These are phyloP conservation scores for Zaprionus davidi DNA, from an alignment of 1,140 invertebrate genomes.

Conservation along the genomic window DNA sequence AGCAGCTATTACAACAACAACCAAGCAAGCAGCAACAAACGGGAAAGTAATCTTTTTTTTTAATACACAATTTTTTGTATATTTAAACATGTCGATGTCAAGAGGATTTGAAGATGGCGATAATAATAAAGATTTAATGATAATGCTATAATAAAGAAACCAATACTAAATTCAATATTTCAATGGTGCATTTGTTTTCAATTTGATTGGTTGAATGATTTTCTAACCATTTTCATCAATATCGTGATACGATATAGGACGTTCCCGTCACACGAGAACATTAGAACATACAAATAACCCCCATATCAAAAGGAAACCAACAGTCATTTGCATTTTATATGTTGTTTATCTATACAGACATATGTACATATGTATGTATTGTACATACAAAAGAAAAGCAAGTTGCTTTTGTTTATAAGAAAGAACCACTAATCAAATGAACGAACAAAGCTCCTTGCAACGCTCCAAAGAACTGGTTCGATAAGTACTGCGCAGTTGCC, in stretches of 20 bases:
- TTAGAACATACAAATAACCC: neutral
- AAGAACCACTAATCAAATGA: neutral
- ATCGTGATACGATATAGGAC: neutral
- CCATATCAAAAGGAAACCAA: neutral
- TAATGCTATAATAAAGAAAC: constrained; percentile 50
- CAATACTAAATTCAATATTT: constrained; percentile 10
- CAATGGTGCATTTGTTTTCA: neutral
- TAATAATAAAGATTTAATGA: constrained; percentile 41
- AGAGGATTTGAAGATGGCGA: constrained; percentile 24
- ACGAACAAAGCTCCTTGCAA: neutral
- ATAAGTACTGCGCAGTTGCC: constrained; percentile 39
- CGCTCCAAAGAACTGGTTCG: constrained; percentile 20
- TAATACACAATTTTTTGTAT: constrained; percentile 49
- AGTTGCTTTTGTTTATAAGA: neutral
- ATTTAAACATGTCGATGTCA: constrained; percentile 46
- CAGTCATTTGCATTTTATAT: neutral
- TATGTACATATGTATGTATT: neutral
- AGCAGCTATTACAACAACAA: neutral
- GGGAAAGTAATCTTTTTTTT: constrained; percentile 87
- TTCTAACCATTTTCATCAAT: neutral
- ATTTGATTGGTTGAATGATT: neutral
- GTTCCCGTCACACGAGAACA: constrained; percentile 7
- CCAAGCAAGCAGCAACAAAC: constrained; percentile 63
- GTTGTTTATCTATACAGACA: neutral
- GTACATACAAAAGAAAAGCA: neutral